Evolutionary conservation across 1,140 invertebrate genomes (phyloP).

Genomic region (Drosophila orosa): DNA sequence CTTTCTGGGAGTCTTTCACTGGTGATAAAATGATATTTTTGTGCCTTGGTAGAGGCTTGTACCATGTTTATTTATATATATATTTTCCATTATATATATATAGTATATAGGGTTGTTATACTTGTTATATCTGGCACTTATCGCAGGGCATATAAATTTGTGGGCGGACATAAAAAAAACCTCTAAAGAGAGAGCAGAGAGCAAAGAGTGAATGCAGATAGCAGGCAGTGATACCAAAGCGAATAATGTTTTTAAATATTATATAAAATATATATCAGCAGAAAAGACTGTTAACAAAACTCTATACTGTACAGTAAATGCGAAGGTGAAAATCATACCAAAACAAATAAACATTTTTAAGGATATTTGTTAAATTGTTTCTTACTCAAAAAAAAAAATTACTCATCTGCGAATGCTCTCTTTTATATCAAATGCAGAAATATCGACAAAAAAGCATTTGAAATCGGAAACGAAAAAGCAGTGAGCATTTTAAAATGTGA

Average conservation of each 20-base stretch:
- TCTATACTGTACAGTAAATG: too few species aligned
- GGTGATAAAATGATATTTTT: constrained; percentile 27
- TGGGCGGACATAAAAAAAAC: constrained; percentile 76
- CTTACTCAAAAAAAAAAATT: constrained; percentile 24
- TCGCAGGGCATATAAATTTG: constrained; percentile 73
- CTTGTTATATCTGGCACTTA: constrained; percentile 65
- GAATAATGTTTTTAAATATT: constrained; percentile 58
- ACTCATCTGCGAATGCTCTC: neutral
- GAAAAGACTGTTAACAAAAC: too few species aligned
- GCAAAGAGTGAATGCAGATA: constrained; percentile 47
- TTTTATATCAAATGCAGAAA: neutral
- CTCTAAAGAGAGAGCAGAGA: constrained; percentile 5
- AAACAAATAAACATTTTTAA: neutral
- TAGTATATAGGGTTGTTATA: neutral
- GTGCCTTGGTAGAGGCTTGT: neutral
- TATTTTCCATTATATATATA: neutral
- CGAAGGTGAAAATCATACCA: too few species aligned
- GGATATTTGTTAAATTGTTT: neutral
- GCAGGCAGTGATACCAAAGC: constrained; percentile 40
- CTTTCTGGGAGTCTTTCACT: constrained; percentile 18
- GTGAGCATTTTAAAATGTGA: constrained; percentile 25
- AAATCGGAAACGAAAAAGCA: constrained; percentile 38
- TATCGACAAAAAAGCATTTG: constrained; percentile 40
- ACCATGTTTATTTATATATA: neutral
- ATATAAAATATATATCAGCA: constrained; percentile 20